These are phyloP conservation scores for Scomber japonicus DNA, from an alignment of 2,113 vertebrate genomes.

Conservation along the genomic window DNA sequence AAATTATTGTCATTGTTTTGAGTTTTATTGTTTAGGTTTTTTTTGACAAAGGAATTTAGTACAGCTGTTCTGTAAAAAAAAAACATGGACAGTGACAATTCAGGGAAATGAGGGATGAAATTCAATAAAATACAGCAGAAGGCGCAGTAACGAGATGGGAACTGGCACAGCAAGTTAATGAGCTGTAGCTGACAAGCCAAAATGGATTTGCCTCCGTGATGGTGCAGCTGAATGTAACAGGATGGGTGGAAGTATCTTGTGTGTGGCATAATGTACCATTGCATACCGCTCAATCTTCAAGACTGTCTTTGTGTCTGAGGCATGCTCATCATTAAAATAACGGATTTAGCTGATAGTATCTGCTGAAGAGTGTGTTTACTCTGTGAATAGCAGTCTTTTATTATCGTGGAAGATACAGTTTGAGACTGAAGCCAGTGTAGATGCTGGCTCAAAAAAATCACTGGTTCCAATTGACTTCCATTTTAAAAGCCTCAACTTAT, in stretches of 20 bases:
- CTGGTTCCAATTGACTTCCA: too few species aligned
- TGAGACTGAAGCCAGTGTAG: too few species aligned
- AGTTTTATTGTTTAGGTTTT: too few species aligned
- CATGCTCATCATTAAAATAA: constrained; percentile 62
- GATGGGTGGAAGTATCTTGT: not conserved
- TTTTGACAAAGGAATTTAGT: too few species aligned
- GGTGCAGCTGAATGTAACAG: constrained; percentile 21
- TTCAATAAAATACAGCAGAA: constrained; percentile 61
- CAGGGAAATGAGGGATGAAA: constrained; percentile 67
- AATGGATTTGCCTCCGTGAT: constrained; percentile 27
- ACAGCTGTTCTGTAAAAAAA: not conserved
- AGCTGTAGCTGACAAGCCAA: constrained; percentile 40
- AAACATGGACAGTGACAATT: constrained; percentile 31
- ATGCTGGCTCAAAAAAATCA: too few species aligned
- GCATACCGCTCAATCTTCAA: constrained; percentile 17
- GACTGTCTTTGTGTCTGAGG: constrained; percentile 50
- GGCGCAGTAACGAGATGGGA: constrained; percentile 36
- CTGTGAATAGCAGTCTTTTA: constrained; percentile 57
- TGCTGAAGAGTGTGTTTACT: constrained; percentile 47
- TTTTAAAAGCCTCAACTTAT: too few species aligned
- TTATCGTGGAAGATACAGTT: not conserved
- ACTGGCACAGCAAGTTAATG: constrained; percentile 50
- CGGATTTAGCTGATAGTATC: constrained; percentile 64
- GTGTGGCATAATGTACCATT: constrained; percentile 26
- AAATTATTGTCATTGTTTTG: too few species aligned